Percentiles rank a stretch among this genome's conserved stretches.
Conservation (phyloP, 2,113 vertebrate genomes). For the Callocephalon fimbriatum region DNA sequence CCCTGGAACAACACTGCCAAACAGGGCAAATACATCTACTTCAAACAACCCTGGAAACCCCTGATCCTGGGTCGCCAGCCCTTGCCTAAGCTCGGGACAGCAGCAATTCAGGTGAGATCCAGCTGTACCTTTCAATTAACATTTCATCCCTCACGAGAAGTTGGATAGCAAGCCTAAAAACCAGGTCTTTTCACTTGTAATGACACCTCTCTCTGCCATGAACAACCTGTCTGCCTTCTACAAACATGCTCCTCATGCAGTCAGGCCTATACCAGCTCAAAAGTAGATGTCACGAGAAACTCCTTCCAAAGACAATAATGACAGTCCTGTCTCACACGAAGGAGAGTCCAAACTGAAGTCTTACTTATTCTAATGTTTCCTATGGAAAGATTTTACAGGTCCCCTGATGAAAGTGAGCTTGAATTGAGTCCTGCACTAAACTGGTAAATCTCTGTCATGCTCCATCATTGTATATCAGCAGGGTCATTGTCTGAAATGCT, state of each 20-base stretch:
- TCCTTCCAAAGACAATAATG: background rate
- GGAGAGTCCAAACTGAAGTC: background rate
- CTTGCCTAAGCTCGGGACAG: background rate
- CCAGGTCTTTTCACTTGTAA: accelerated
- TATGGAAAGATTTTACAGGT: background rate
- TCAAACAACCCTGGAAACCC: background rate
- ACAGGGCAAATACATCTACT: background rate
- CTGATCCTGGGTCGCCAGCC: background rate
- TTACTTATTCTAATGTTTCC: background rate
- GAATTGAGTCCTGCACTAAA: background rate
- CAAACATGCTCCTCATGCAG: background rate
- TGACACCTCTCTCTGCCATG: background rate
- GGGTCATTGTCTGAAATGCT: background rate
- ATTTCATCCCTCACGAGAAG: accelerated
- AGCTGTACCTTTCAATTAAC: background rate
- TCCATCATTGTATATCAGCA: background rate
- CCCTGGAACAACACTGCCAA: background rate
- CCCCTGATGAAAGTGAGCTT: background rate
- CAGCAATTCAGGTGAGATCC: background rate
- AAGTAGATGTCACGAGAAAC: background rate
- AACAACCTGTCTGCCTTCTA: background rate
- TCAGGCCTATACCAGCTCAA: background rate
- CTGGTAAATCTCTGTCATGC: background rate
- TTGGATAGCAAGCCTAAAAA: background rate
- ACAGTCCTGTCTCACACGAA: background rate